Conservation (phyloP, 2,113 vertebrate genomes). For the Phylloscopus whistleri region DNA sequence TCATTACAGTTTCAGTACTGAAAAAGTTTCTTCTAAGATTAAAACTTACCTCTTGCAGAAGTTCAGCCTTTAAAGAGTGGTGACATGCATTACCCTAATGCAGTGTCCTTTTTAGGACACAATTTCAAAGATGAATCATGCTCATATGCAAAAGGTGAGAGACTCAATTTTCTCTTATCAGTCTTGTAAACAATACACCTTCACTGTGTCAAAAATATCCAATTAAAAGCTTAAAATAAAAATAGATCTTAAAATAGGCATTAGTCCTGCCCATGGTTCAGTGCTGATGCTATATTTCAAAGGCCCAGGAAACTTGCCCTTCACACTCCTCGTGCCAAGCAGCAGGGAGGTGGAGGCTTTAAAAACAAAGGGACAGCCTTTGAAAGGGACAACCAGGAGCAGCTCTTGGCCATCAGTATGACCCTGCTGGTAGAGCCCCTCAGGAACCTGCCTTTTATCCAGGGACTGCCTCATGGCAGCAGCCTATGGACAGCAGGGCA, state of each 20-base stretch:
- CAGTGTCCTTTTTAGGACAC: neutral
- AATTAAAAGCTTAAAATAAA: slow-evolving; percentile 53
- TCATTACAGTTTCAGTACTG: neutral
- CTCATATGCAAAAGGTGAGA: slow-evolving; percentile 32
- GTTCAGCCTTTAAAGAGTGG: neutral
- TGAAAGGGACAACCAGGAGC: neutral
- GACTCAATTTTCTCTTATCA: slow-evolving; percentile 48
- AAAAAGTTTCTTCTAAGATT: neutral
- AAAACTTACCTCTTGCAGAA: neutral
- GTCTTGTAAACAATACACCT: neutral
- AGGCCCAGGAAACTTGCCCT: neutral
- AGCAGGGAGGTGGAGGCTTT: neutral
- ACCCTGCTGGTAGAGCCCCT: neutral
- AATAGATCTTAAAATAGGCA: slow-evolving; percentile 12
- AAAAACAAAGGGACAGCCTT: neutral
- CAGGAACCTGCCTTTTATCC: neutral
- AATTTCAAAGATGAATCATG: slow-evolving; percentile 49
- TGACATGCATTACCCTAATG: neutral
- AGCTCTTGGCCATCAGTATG: fast-evolving
- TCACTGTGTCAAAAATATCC: slow-evolving; percentile 11
- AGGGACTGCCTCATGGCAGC: neutral
- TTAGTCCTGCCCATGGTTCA: neutral
- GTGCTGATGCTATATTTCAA: neutral
- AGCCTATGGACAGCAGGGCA: neutral
- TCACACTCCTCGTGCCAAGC: fast-evolving